phyloP scores from a whole-genome alignment of 2,113 vertebrate species.

The Hystrix brachyura region DNA sequence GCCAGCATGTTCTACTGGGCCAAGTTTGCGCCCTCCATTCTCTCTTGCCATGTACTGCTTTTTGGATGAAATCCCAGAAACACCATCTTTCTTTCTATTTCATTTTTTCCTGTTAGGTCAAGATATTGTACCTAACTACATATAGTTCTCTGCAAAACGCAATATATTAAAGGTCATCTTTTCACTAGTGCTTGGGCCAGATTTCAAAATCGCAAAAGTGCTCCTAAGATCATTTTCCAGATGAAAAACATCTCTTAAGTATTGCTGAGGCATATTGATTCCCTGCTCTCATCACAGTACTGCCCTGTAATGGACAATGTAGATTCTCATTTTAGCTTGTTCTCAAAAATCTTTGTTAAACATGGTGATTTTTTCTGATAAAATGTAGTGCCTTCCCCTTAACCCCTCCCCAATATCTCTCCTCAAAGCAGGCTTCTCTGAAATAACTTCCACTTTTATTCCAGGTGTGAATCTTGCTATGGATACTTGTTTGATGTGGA shows the following conservation, averaged over 20 bases:
- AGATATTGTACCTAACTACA: conserved; percentile 85
- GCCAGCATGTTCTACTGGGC: conserved; percentile 76
- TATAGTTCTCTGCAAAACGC: conserved; percentile 83
- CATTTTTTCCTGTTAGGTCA: conserved; percentile 87
- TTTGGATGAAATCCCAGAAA: conserved; percentile 84
- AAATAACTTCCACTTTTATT: conserved; percentile 49
- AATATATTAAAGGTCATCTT: conserved; percentile 85
- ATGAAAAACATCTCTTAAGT: conserved; percentile 83
- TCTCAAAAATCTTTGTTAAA: conserved; percentile 76
- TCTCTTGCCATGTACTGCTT: conserved; percentile 79
- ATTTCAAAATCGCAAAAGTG: conserved; percentile 88
- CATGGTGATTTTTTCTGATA: conserved; percentile 73
- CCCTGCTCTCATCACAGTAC: conserved; percentile 69
- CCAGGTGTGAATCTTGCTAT: not conserved
- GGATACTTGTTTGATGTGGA: conserved; percentile 1
- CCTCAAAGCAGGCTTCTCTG: conserved; percentile 55
- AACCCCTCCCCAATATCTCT: not conserved
- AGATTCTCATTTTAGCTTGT: conserved; percentile 72
- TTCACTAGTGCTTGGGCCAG: conserved; percentile 86
- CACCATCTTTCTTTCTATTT: conserved; percentile 85
- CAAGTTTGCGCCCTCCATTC: conserved; percentile 79
- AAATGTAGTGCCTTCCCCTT: conserved; percentile 12
- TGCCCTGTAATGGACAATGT: conserved; percentile 64
- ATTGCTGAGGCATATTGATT: conserved; percentile 77
- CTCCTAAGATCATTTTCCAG: conserved; percentile 84